Evolutionary conservation across 2,113 vertebrate species (phyloP), one percentile per base, ranked within the genome.

Genomic region (Coryphaenoides rupestris): DNA sequence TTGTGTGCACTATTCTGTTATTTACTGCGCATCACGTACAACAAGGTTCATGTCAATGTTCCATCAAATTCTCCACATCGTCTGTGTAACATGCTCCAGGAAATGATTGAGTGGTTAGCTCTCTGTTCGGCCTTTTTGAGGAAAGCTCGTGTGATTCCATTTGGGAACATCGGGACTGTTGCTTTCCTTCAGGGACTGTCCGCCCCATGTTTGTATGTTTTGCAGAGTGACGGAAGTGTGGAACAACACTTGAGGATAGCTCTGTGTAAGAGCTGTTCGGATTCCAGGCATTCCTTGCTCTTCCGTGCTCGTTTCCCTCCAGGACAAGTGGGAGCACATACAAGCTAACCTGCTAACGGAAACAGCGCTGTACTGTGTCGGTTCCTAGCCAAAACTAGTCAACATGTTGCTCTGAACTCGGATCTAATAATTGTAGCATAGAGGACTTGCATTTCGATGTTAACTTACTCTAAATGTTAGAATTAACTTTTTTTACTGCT

Each of bases 281-380:
- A 89, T 90, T 87, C 87, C 83, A 74, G n/a, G 70, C 81, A 87
- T 89, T 85, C 83, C 80, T 73, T 23, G 56, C 13, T 59, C 55
- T 19, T 12, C 22, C 0, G 1, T 54, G 62, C 15, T 7, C 23
- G 2, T 76, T 70, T 73, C 66, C 71, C 68, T 70, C 58, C 22
- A 0, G 21, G 61, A 77, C 62, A 63, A 68, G 68, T 62, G 58
- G 58, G 58, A 78, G 58, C 60, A 26, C 62, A 24, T 70, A 56
- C 58, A 68, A 24, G 0, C 56, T 55, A 22, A 68, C 54, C 75
- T 66, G 33, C 26, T 21, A 55, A 15, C 60, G 22, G 60, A 24
- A 49, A 22, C 28, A 10, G 19, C 33, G 19, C 19, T 1, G 55
- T 16, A 2, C 19, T 53, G 49, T 65, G 66, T 70, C 68, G 50